Conservation (phyloP, 1,140 invertebrate species). For the Panulirus ornatus region DNA sequence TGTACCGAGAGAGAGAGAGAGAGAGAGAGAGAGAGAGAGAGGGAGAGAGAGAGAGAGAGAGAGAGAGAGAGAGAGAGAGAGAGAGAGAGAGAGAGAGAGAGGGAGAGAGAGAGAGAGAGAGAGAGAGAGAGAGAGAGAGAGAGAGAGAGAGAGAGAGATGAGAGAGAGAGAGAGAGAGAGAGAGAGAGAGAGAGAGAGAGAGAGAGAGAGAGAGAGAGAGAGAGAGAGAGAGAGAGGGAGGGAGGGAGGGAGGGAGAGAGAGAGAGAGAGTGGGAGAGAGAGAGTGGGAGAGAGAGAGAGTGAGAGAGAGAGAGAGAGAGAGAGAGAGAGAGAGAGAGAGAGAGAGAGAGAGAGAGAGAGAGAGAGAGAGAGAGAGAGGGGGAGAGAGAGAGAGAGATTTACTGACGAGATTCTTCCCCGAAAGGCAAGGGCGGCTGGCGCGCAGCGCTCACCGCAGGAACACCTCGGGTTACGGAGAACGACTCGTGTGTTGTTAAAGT, state of each 20-base stretch:
- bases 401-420: too few relatives aligned
- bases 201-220: not conserved
- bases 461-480: too few relatives aligned
- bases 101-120: not conserved
- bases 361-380: not conserved
- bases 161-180: too few relatives aligned
- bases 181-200: not conserved
- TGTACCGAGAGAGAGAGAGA: too few relatives aligned
- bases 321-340: constrained; percentile 5
- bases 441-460: too few relatives aligned
- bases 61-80: not conserved
- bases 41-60: not conserved
- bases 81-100: not conserved
- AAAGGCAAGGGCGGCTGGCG: too few relatives aligned
- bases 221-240: not conserved
- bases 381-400: too few relatives aligned
- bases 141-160: not conserved
- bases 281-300: too few relatives aligned
- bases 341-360: not conserved
- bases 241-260: not conserved
- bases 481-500: too few relatives aligned
- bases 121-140: not conserved
- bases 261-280: too few relatives aligned
- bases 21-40: not conserved
- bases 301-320: not conserved